A percentile compares a stretch with the other conserved stretches of the same genome.
Conservation (phyloP, 37 sponge, comb jelly and placozoan species). For the Mnemiopsis leidyi region DNA sequence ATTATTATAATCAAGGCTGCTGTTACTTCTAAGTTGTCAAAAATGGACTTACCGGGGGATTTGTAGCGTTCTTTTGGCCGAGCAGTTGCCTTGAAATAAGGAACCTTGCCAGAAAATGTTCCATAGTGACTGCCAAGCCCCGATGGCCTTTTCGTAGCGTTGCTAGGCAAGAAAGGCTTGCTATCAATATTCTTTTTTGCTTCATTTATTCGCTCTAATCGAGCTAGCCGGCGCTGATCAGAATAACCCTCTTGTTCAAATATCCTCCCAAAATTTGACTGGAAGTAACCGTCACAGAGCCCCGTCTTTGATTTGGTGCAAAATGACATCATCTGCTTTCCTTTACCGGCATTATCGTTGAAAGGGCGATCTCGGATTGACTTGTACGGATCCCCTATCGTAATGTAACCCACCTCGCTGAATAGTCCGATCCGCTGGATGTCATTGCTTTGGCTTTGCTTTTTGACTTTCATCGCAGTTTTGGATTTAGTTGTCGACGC, state of each 20-base stretch:
- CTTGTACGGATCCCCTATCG: slow-evolving; percentile 22
- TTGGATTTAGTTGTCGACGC: neutral
- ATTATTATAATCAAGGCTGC: no score
- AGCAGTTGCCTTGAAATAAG: slow-evolving; percentile 75
- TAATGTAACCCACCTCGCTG: slow-evolving; percentile 46
- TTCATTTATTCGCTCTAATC: slow-evolving; percentile 72
- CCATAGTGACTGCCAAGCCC: slow-evolving; percentile 89
- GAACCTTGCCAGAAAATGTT: slow-evolving; percentile 71
- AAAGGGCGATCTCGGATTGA: neutral
- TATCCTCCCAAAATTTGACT: slow-evolving; percentile 48
- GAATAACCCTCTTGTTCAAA: slow-evolving; percentile 85
- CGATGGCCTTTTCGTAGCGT: slow-evolving; percentile 74
- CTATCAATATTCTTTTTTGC: slow-evolving; percentile 78
- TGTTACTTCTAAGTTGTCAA: no score
- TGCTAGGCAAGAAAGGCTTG: slow-evolving; percentile 72
- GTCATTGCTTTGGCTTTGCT: neutral
- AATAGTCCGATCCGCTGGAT: slow-evolving; percentile 34
- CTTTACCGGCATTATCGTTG: neutral
- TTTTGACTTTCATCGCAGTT: neutral
- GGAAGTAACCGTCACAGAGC: slow-evolving; percentile 36
- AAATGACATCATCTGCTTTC: slow-evolving; percentile 31
- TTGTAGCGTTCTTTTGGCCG: slow-evolving; percentile 70
- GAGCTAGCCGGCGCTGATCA: slow-evolving; percentile 74
- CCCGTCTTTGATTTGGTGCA: slow-evolving; percentile 20
- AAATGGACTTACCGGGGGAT: slow-evolving; percentile 66